These are phyloP conservation scores for Megaleporinus macrocephalus DNA, from an alignment of 2,113 vertebrate genomes.

Conservation along the genomic window DNA sequence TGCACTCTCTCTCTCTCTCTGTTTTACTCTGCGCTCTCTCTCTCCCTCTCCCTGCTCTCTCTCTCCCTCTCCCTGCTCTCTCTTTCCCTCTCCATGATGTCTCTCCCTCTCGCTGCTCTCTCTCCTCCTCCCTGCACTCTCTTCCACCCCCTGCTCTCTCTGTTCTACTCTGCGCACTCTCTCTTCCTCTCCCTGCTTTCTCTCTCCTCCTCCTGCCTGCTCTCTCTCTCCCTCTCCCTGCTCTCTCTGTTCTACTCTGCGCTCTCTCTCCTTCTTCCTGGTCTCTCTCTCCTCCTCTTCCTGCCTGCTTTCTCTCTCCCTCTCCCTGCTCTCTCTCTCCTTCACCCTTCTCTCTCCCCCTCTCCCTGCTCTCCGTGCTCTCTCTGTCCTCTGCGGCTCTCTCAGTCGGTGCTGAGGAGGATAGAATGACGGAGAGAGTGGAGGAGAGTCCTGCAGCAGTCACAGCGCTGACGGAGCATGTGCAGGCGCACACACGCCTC, in stretches of 20 bases:
- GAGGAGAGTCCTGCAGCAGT: constrained; percentile 26
- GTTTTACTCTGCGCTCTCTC: constrained; percentile 5
- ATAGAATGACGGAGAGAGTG: constrained; percentile 12
- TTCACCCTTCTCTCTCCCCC: constrained; percentile 5
- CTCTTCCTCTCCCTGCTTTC: background rate
- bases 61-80: background rate
- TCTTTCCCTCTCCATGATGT: background rate
- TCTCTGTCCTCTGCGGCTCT: constrained; percentile 13
- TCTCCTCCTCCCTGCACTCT: constrained; percentile 13
- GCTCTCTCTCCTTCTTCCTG: constrained; percentile 1
- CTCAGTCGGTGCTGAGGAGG: constrained; percentile 20
- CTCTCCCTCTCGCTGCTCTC: background rate
- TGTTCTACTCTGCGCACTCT: background rate
- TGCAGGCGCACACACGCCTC: constrained; percentile 12
- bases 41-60: constrained; percentile 7
- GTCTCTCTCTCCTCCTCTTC: background rate
- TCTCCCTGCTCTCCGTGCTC: constrained; percentile 25
- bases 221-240: constrained; percentile 15
- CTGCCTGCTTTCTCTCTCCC: constrained; percentile 14
- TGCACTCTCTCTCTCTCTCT: constrained; percentile 27
- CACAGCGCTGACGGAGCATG: constrained; percentile 25
- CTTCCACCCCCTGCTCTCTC: background rate
- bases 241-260: background rate
- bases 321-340: constrained; percentile 15
- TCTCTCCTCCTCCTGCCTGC: constrained; percentile 8